Evolutionary conservation across 2,113 vertebrate genomes (phyloP), one percentile per base, ranked within the genome.

Genomic region (Cephalopholis sonnerati): DNA sequence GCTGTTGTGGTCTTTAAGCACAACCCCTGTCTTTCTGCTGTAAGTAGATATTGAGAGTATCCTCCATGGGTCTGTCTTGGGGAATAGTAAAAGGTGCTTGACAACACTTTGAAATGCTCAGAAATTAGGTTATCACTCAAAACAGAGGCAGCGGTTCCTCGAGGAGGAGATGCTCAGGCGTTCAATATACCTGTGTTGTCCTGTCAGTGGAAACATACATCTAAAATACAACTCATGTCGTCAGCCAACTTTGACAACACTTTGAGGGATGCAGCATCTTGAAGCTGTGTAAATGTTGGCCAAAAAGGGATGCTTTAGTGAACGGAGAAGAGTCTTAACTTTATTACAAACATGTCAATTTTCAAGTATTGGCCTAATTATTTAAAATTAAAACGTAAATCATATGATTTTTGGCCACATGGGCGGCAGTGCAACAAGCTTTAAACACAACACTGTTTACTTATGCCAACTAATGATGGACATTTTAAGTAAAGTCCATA

Each of bases 101-200:
- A 66, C 44, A 74, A 83, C 17, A 39, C 53, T 79, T 78, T 69
- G 22, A 79, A 77, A 71, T 6, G 6, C 72, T 59, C 2, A 76
- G 53, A 79, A 79, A 90, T 77, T 0, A 83, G 76, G 74, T 83
- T 73, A 87, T 84, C 78, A 87, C 41, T 91, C 75, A 66, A 75
- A 83, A 76, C 53, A 59, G 61, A 65, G 46, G 46, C 66, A 84
- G 57, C 10, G 16, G 17, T 22, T 71, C 71, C 44, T 73, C 4
- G 0, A 87, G 78, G 27, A 50, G 41, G 36, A 81, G 20, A 27
- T 72, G n/a, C 11, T 81, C 53, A 32, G 10, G 53, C 7, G 3
- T 68, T 68, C 68, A 77, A 3, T 58, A 22, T 62, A 67, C 63
- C 1, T 24, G 13, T 77, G 22, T 63, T 29, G 27, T 75, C 66